Evolutionary conservation across 2,888 invertebrate species (phyloP), one percentile per base, ranked within the genome.

Genomic region (Heliconius charithonia): DNA sequence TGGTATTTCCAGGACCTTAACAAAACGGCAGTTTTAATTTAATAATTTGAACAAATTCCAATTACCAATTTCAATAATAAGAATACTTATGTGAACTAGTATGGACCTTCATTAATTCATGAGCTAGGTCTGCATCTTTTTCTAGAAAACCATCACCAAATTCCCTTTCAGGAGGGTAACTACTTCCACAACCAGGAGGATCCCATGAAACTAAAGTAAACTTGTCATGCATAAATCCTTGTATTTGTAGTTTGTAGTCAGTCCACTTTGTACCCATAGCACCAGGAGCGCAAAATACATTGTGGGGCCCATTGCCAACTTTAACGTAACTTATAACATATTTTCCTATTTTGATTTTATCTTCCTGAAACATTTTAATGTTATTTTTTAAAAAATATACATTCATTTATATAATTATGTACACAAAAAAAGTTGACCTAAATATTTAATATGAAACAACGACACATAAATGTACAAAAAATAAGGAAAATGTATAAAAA

Each of bases 121-220:
- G 93, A 22, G 97, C 98, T 81, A 92, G 90, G 45, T 96, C 94
- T 9, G 98, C 98, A 94, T 98, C 98, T 81, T 95, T 95, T 78
- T 96, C 95, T 84, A 96, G 97, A 88, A 97, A 98, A 84, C 97
- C 95, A 0, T 94, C 85, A 0, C 96, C 92, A 87, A 97, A 98
- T n/a, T 96, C 93, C 82, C 97, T 95, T 37, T 96, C 93, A 0
- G 98, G 98, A 0, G 98, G 98, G 81, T 97, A 95, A 80, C 98
- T 98, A 81, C 96, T 96, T 1, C 98, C 98, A 92, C 98, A 98
- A 0, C 98, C 98, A 0, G 97, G 97, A 0, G 98, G 98, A 90
- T 98, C 98, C 97, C 97, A 97, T 0, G 96, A 97, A 13, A 97
- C 89, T 41, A 97, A 83, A 1, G 96, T 97, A 83, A 97, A 96